Evolutionary conservation across 1,140 invertebrate species (phyloP), one percentile per base, ranked within the genome.

Genomic region (Euura lappo): DNA sequence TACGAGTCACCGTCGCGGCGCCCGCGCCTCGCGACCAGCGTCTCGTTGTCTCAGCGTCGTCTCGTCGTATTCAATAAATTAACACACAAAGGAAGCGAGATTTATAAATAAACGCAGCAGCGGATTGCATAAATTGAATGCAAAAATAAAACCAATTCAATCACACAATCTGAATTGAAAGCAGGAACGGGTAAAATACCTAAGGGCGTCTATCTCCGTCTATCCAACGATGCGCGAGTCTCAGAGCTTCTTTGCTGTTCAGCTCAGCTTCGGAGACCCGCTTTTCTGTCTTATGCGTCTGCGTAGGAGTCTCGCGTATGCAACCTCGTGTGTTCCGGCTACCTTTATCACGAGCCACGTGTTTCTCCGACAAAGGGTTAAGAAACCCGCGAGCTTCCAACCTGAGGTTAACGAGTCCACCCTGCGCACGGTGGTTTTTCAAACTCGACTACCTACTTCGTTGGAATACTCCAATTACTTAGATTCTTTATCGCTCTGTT

Each of bases 81-180:
- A 86, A 87, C 86, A 87, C 85, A 87, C 86, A 87, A 87, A 87
- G 83, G 85, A 77, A 73, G 71, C 76, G 74, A 72, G 74, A 80
- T 81, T 81, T 86, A 86, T 87, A 86, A 77, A 77, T 77, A 77
- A 81, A 81, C 78, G 75, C 74, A 76, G 69, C 42, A 5, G 67
- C 80, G 81, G 84, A 81, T 84, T 85, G 86, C 83, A 86, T 87
- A 85, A 84, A 87, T 86, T 82, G 77, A 66, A 70, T 74, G 75
- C 71, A 69, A 77, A 78, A 76, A 79, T 73, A 78, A 80, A 78
- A 86, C 83, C 81, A 83, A 84, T 81, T 79, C 51, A 60, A 60
- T 60, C 51, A 60, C 77, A 80, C 82, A 86, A 85, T 84, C 83
- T 86, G 84, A 86, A 87, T 87, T 87, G 80, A 86, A 87, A 86